Evolutionary conservation across 2,113 vertebrate genomes (phyloP), one percentile per base, ranked within the genome.

Genomic region (Lepus europaeus): DNA sequence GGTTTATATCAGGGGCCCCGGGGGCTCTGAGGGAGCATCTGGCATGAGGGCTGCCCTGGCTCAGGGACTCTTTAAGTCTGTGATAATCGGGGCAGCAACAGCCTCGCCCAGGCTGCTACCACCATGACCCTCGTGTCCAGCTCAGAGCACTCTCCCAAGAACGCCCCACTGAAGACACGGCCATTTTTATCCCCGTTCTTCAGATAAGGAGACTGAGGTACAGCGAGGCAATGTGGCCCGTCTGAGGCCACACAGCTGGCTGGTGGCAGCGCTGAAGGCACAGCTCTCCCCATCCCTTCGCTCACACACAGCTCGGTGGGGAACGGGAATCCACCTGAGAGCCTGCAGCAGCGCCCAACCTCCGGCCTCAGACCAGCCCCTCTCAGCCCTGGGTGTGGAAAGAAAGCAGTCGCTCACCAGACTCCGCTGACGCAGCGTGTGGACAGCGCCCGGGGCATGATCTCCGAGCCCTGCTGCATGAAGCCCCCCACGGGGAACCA

Each of bases 401-500:
- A 87, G 81, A 69, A 51, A 69, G 68, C 51, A 27, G 56, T 14
- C 56, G 94, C 99, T 98, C 94, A 99, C 99, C 99, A 99, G 98
- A 99, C 99, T 22, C 99, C 99, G 36, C 99, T 99, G 98, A 99
- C 99, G 7, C 99, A 99, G 97, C 99, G 99, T 0, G 99, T 99
- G 85, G 99, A 99, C 81, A 99, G 98, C 0, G 99, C 99, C 0
- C 99, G 98, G 59, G 99, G 99, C 99, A 99, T 99, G 96, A 99
- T 98, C 98, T 99, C 99, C 0, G 99, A 99, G 3, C 99, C 99
- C 95, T 99, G 99, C 97, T 99, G 99, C 99, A 99, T 99, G 98
- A 99, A 99, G 29, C 99, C 99, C 0, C 99, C 99, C 0, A 99
- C 98, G 0, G 99, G 99, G 98, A 99, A 99, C 99, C 99, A 99